phyloP scores from a whole-genome alignment of 2,113 vertebrate genomes.

The Pampusana beccarii region DNA sequence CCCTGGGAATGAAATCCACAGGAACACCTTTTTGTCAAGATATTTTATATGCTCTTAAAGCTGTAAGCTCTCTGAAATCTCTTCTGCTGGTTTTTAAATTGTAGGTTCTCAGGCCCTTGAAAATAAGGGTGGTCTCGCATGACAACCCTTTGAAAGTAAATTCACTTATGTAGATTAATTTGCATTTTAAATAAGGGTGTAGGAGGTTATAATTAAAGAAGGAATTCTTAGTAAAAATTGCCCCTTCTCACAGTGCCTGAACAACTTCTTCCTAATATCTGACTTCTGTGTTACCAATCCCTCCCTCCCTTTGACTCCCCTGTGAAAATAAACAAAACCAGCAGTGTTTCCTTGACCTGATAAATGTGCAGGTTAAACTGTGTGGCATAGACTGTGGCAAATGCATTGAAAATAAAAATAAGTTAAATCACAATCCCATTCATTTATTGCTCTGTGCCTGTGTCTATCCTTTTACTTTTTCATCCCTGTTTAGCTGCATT shows the following conservation, averaged over 20 bases:
- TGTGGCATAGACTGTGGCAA: not conserved
- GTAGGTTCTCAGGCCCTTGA: not conserved
- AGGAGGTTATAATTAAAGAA: slow-evolving; percentile 11
- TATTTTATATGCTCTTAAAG: not conserved
- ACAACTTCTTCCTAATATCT: not conserved
- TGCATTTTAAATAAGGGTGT: slow-evolving; percentile 27
- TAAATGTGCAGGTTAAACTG: not conserved
- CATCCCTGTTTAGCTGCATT: not conserved
- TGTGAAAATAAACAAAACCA: not conserved
- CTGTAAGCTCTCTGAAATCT: not conserved
- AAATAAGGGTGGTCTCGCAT: not conserved
- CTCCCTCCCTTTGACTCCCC: not conserved
- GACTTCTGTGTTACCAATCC: not conserved
- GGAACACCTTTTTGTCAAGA: not conserved
- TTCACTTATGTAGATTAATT: not conserved
- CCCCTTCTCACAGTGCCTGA: not conserved
- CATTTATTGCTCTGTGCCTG: no score
- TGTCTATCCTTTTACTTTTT: not conserved
- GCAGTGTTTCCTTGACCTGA: not conserved
- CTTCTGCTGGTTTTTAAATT: not conserved
- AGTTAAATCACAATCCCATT: rapidly evolving
- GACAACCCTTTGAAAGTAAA: not conserved
- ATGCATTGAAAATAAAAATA: not conserved
- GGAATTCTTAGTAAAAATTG: not conserved
- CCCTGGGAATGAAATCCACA: not conserved